Conservation (phyloP, 1,140 invertebrate species). For the Drosophila nikananu region DNA sequence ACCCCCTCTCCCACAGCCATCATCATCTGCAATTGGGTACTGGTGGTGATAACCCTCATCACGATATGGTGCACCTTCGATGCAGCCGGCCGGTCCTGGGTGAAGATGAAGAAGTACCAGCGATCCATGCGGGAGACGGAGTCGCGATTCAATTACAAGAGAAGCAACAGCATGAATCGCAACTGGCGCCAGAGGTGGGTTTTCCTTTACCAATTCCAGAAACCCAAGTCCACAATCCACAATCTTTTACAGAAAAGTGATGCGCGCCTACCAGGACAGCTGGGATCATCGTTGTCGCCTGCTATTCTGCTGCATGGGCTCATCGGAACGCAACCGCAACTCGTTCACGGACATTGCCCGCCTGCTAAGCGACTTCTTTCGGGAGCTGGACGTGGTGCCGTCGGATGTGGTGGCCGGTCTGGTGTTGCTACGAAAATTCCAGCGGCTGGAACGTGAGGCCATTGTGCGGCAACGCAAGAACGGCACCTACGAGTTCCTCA, state of each 20-base stretch:
- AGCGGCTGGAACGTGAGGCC: slow-evolving; percentile 92
- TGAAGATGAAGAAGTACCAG: slow-evolving; percentile 96
- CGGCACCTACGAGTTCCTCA: slow-evolving; percentile 96
- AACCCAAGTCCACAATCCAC: not conserved
- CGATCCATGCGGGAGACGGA: slow-evolving; percentile 92
- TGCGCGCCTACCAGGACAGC: slow-evolving; percentile 95
- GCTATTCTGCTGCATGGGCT: slow-evolving; percentile 94
- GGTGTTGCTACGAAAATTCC: slow-evolving; percentile 92
- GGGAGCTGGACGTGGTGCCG: slow-evolving; percentile 96
- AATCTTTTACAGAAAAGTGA: slow-evolving; percentile 91
- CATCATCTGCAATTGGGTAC: slow-evolving; percentile 92
- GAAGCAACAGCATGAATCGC: slow-evolving; percentile 92
- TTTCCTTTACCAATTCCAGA: not conserved
- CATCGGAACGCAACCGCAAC: slow-evolving; percentile 92
- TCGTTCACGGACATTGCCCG: slow-evolving; percentile 95
- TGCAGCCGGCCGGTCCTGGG: slow-evolving; percentile 95
- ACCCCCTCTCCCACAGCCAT: slow-evolving; percentile 87
- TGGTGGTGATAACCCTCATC: slow-evolving; percentile 90
- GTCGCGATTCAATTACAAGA: slow-evolving; percentile 90
- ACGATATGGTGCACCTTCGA: slow-evolving; percentile 96
- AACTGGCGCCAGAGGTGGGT: slow-evolving; percentile 95
- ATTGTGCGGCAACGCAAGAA: slow-evolving; percentile 93
- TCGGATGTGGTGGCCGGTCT: slow-evolving; percentile 95
- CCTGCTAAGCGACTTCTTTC: slow-evolving; percentile 94
- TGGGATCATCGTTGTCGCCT: slow-evolving; percentile 95